Evolutionary conservation across 2,888 invertebrate species (phyloP).

Genomic region (Standfussiana lucernea): DNA sequence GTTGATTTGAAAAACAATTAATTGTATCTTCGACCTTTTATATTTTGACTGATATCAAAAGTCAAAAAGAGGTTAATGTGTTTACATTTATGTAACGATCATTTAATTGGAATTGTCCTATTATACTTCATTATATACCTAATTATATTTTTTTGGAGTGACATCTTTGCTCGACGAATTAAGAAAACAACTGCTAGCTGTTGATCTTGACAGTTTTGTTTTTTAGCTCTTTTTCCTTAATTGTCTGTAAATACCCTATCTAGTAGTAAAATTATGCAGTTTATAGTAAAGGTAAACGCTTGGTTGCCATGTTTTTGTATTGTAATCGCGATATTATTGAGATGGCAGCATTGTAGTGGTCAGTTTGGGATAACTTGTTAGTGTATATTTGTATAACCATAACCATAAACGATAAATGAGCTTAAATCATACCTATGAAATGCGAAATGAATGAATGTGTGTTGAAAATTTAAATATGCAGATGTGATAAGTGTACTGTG

Average conservation of each 20-base stretch:
- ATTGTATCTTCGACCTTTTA: constrained; percentile 9
- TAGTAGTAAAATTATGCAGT: background rate
- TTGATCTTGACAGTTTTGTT: background rate
- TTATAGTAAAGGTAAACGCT: background rate
- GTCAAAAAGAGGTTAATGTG: constrained; percentile 59
- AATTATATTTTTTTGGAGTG: constrained; percentile 2
- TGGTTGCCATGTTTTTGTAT: background rate
- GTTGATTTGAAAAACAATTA: constrained; percentile 33
- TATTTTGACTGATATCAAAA: constrained; percentile 19
- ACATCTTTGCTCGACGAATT: background rate
- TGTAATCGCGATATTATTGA: background rate
- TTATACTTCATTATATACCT: background rate
- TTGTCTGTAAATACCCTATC: background rate
- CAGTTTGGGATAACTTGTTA: background rate
- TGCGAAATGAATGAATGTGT: background rate
- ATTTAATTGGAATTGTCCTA: constrained; percentile 30
- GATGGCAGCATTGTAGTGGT: background rate
- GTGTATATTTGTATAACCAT: background rate
- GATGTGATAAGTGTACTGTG: background rate
- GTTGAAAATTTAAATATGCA: background rate
- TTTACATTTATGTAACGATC: constrained; percentile 37
- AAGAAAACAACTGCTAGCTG: background rate
- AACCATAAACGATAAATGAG: background rate
- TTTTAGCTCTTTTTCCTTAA: constrained; percentile 12
- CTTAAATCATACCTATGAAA: background rate